Base-by-base conservation (phyloP, 2,113 vertebrate genomes). In the Myotis brandtii region DNA sequence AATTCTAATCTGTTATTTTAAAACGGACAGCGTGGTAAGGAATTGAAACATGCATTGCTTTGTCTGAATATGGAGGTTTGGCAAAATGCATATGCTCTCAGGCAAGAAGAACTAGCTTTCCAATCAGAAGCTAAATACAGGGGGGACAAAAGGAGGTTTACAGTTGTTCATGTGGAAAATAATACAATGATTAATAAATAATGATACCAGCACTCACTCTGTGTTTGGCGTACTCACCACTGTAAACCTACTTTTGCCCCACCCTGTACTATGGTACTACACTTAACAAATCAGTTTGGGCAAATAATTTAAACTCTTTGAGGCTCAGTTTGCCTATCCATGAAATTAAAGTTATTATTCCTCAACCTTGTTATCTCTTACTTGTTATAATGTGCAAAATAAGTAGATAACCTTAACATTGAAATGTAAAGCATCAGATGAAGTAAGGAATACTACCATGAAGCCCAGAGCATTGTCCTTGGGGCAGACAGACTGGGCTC, bases 1-100 rank as follows among this genome's bases (percentile, higher is more conserved):
- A 81, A 73, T 77, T 88, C 23, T 87, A 87, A 85, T 81, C 11
- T 64, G 13, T 52, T 93, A n/a, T 91, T 97, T 86, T n/a, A 69
- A 93, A 89, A 88, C 59, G 8, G 20, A 48, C 6, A 46, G 37
- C 0, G 2, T 77, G 43, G 70, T 94, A 82, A 87, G 23, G 52
- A 87, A 76, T 40, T 43, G 73, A 89, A 69, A 25, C 14, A 37
- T n/a, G 23, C 8, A 27, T 3, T 40, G 23, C 66, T 96, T 90
- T 66, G 12, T 82, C 46, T 93, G 85, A 21, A 43, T 59, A 27
- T 2, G 27, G 20, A 80, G 17, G 13, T 62, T 85, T 91, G 48
- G 14, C 66, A 37, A 79, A 81, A 91, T 40, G 2, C 14, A 83
- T 50, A 34, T 30, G 32, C 11, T 54, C 27, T 66, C 30, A 18